Conservation (phyloP, 2,888 invertebrate species). For the Hyposoter dolosus region DNA sequence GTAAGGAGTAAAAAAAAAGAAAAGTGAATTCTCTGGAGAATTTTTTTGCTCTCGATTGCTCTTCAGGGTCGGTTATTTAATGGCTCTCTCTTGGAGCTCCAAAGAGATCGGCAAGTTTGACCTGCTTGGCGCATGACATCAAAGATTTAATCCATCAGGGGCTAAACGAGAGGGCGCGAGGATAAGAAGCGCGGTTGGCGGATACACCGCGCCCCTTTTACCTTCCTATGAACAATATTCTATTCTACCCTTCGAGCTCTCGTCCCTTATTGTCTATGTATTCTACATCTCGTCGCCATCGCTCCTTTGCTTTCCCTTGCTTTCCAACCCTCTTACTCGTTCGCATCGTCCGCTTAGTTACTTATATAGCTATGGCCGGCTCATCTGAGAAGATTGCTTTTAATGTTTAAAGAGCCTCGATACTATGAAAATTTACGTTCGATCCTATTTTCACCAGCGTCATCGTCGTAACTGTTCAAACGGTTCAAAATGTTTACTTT, state of each 20-base stretch:
- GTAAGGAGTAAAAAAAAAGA: conserved; percentile 20
- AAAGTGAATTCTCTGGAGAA: conserved; percentile 18
- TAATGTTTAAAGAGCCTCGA: conserved; percentile 79
- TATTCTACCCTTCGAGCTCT: conserved; percentile 39
- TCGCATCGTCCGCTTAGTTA: conserved; percentile 61
- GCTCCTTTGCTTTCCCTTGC: conserved; percentile 60
- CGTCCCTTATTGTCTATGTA: conserved; percentile 54
- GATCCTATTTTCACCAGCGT: not conserved
- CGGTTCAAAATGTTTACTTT: not conserved
- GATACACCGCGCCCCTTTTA: conserved; percentile 46
- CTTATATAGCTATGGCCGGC: conserved; percentile 65
- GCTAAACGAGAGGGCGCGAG: conserved; percentile 60
- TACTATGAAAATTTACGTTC: conserved; percentile 72
- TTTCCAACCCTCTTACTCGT: conserved; percentile 63
- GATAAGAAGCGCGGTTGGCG: conserved; percentile 4
- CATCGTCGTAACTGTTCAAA: not conserved
- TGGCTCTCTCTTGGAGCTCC: conserved; percentile 19
- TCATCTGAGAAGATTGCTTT: conserved; percentile 79
- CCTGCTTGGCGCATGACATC: conserved; percentile 71
- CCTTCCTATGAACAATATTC: conserved; percentile 67
- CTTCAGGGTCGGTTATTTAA: not conserved
- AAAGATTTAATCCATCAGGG: conserved; percentile 80
- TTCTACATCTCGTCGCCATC: conserved; percentile 47
- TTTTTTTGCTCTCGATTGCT: conserved; percentile 42
- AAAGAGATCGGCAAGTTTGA: conserved; percentile 76